Evolutionary conservation across 2,797 vertebrate genomes (phyloP), one percentile per base, ranked within the genome.

Genomic region (Siniperca obscura): DNA sequence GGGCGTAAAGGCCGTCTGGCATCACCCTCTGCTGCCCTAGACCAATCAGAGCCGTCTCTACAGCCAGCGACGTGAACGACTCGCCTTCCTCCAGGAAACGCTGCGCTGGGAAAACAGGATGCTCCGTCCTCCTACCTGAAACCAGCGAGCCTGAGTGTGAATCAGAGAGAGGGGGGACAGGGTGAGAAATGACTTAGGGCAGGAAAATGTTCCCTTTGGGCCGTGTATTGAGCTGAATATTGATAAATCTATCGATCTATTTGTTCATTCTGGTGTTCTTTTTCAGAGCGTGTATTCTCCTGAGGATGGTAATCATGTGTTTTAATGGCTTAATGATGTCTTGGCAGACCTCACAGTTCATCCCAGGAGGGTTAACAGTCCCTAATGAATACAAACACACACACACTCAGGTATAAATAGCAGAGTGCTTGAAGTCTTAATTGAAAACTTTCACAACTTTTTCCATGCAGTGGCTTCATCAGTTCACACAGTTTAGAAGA

Each of bases 1-100:
- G 98, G 85, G 97, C 97, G 70, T 99, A 99, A 9, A 99, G 96
- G 83, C 98, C 98, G 38, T 99, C 98, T 0, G 98, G 98, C 98
- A 99, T 99, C 93, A 96, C 93, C 74, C 98, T 95, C 87, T 99
- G 98, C 95, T 99, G 98, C 27, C 97, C 98, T 74, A 99, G 86
- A 3, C 98, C 98, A 71, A 99, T 97, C 84, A 99, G 87, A 9
- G 97, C 97, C 13, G 96, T 97, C 92, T 99, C 98, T 90, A 97
- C 97, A 0, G 98, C 98, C 86, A 99, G 93, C 0, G 96, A 96
- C 93, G 96, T 89, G 5, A 97, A 97, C 46, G 97, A 97, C 83
- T 98, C 97, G 6, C 97, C 97, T 78, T 98, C 97, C 93, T 98
- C 97, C 84, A 98, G 93, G 86, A 97, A 97, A 56, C 95, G 96